Percentiles rank a stretch among this genome's conserved stretches.
Conservation (phyloP, 2,888 invertebrate species). For the Pristionchus japonicus region DNA sequence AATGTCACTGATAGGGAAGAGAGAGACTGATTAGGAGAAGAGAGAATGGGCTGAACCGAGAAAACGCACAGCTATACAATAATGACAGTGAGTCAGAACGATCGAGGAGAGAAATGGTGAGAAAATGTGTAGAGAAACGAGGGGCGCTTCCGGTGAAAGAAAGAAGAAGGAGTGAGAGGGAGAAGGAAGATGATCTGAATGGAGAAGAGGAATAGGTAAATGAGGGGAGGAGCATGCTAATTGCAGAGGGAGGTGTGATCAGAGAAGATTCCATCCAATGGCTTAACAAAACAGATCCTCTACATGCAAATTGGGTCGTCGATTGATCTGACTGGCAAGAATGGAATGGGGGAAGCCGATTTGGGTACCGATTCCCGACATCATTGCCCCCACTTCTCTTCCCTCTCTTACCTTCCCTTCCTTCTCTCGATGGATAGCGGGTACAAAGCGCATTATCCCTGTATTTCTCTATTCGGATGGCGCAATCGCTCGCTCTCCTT, state of each 20-base stretch:
- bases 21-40: not conserved
- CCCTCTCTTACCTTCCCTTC: not conserved
- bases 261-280: not conserved
- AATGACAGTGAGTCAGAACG: not conserved
- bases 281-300: not conserved
- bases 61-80: conserved; percentile 24
- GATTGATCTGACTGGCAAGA: not conserved
- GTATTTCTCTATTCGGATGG: conserved; percentile 25
- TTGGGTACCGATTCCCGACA: conserved; percentile 14
- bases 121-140: not conserved
- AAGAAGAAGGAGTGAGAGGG: not conserved
- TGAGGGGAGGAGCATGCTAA: not conserved
- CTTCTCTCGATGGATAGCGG: not conserved
- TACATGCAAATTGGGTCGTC: conserved; percentile 6
- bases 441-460: conserved; percentile 39
- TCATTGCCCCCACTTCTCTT: not conserved
- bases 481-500: conserved; percentile 4
- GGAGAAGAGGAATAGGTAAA: not conserved
- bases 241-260: not conserved
- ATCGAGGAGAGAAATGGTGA: not conserved
- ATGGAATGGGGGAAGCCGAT: conserved; percentile 4
- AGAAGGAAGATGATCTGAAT: not conserved
- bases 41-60: not conserved
- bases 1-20: conserved; percentile 19
- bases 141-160: not conserved